Base-by-base conservation (phyloP, 2,797 vertebrate genomes). In the Acanthurus lineatus region DNA sequence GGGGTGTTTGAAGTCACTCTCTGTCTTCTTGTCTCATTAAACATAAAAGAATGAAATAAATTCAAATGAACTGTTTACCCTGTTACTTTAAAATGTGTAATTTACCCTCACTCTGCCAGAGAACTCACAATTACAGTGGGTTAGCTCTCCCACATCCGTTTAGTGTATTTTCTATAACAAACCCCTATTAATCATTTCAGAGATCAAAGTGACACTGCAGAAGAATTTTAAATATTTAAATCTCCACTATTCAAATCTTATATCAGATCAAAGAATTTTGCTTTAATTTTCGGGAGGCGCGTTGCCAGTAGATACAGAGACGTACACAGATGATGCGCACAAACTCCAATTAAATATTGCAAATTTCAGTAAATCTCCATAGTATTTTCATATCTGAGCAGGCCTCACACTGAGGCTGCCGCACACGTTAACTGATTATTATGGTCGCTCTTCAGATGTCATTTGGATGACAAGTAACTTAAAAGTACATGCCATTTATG, bases 191-290 rank as follows among this genome's bases (percentile, higher is more conserved):
- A 96, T 96, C 94, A 95, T 92, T 87, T 76, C 76, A 38, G 84
- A 94, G 94, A 95, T 96, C 95, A 95, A 95, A 96, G 88, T 93
- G 94, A 94, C 85, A 89, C 91, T 77, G 91, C 86, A 78, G 93
- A 94, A 86, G 91, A 93, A 88, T 93, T 95, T 95, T 95, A 93
- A 95, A 96, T 96, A 95, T 95, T 96, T 94, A 96, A 95, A 94
- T 94, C 90, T 92, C 79, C 83, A 81, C 93, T 92, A 91, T 94
- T 95, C 92, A 95, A 94, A 96, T 95, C 92, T 90, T 93, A 93
- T 89, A 89, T 83, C 91, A 95, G 92, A 95, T 96, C 95, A 96
- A 96, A 95, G 95, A 90, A 87, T 94, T 93, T 86, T 44, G 73
- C 92, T 94, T 95, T 95, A 94, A 95, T 25, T 95, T 95, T 94